These are phyloP conservation scores for Neosilurus hyrtlii DNA, from an alignment of 2,797 vertebrate genomes.

Conservation along the genomic window DNA sequence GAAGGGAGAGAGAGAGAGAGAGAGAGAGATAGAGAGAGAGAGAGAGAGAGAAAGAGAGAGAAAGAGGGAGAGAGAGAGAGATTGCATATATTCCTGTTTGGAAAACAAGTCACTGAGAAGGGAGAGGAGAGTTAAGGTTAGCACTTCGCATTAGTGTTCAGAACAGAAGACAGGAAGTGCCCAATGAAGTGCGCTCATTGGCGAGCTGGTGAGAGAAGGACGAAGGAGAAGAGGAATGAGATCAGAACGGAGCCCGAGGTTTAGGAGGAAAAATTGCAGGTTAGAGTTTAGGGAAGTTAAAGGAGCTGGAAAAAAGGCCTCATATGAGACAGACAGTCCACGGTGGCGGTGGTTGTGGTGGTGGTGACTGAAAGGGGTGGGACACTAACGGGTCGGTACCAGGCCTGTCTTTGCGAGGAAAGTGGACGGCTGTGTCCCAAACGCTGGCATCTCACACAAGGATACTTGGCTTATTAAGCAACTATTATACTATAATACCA, in stretches of 20 bases:
- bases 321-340: conserved; percentile 63
- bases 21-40: conserved; percentile 57
- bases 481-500: neutral
- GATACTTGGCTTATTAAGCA: neutral
- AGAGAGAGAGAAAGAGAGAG: conserved; percentile 52
- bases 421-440: conserved; percentile 18
- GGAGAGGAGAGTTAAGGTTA: conserved; percentile 62
- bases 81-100: conserved; percentile 47
- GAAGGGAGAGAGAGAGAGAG: conserved; percentile 26
- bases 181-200: conserved; percentile 73
- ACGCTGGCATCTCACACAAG: neutral
- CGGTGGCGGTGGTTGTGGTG: conserved; percentile 47
- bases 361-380: conserved; percentile 71
- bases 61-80: conserved; percentile 60
- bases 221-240: conserved; percentile 65
- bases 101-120: conserved; percentile 55
- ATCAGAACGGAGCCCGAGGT: conserved; percentile 55
- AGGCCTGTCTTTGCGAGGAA: conserved; percentile 20
- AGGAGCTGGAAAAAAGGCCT: conserved; percentile 61
- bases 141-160: conserved; percentile 64
- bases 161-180: conserved; percentile 65
- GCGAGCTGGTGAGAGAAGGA: conserved; percentile 64
- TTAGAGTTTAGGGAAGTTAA: conserved; percentile 64
- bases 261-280: conserved; percentile 57
- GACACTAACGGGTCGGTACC: conserved; percentile 22